Evolutionary conservation across 2,888 invertebrate genomes (phyloP).

Genomic region (Silvanus unidentatus): DNA sequence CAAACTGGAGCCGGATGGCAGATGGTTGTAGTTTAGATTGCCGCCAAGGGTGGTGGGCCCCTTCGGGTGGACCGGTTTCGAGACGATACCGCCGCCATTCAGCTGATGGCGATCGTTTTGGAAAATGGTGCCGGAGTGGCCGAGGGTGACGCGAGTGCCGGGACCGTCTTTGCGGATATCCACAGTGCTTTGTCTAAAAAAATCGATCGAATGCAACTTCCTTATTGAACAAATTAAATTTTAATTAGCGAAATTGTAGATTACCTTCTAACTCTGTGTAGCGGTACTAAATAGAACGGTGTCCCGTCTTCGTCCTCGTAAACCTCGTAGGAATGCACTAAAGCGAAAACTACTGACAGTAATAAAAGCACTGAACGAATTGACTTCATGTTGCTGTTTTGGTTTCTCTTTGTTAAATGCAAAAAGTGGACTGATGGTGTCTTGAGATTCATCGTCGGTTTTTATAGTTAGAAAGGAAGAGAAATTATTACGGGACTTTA

Average conservation of each 20-base stretch:
- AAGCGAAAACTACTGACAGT: too few species aligned
- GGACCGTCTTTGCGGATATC: too few species aligned
- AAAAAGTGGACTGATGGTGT: too few species aligned
- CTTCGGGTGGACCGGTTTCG: slow-evolving; percentile 26
- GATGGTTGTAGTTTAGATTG: slow-evolving; percentile 27
- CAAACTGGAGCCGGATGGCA: slow-evolving; percentile 19
- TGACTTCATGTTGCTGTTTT: too few species aligned
- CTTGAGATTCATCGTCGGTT: too few species aligned
- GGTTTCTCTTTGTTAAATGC: too few species aligned
- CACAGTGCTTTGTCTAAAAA: too few species aligned
- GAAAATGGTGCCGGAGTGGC: slow-evolving; percentile 26
- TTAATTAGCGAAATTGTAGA: background rate
- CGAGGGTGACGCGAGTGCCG: slow-evolving; percentile 6
- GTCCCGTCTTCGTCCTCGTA: background rate
- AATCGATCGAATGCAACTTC: too few species aligned
- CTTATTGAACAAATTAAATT: too few species aligned
- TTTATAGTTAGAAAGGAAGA: too few species aligned
- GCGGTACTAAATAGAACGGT: background rate
- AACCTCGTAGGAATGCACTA: background rate
- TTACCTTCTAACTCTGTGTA: background rate
- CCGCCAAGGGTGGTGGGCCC: slow-evolving; percentile 27
- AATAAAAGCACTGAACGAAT: too few species aligned
- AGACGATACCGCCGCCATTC: slow-evolving; percentile 25
- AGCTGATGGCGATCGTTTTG: slow-evolving; percentile 24
- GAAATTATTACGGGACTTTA: too few species aligned